Base-by-base conservation (phyloP, 2,888 invertebrate species). In the Apodemia duryi region DNA sequence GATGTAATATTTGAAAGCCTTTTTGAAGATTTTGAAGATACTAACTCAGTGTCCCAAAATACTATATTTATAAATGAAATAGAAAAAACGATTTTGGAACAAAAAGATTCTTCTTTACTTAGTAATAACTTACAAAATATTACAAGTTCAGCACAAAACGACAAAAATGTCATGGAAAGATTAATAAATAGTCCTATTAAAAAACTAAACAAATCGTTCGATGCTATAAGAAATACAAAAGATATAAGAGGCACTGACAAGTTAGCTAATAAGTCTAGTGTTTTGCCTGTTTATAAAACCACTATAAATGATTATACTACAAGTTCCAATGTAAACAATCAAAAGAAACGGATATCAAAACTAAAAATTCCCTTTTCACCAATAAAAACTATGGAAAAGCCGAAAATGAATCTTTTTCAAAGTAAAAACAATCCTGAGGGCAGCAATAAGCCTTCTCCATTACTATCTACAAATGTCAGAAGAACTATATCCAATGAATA, bases 401-500 rank as follows among this genome's bases (percentile, higher is more conserved):
- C 88, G 49, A 92, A 89, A 73, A 83, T 84, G 13, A 88, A 86
- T 75, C 84, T 91, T 72, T 91, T 92, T 71, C 89, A 87, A 77
- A 84, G 74, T 65, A 92, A 87, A 83, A 75, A 69, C 38, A 80
- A 73, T 65, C 38, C 57, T n/a, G 65, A 73, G 41, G 82, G 81
- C 69, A 84, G 83, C 49, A 74, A 64, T 7, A 90, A 91, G 70
- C 81, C 85, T 9, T 86, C 91, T 2, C 83, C 84, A 28, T 75
- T 91, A 62, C 68, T 91, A 7, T 84, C 88, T 3, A 87, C 87
- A 41, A 90, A 91, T 6, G 79, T 90, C 7, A 75, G 91, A 72
- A 80, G 91, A 74, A 91, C 91, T n/a, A 91, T 91, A 79, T 91
- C 91, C 2, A 92, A 92, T 71, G 92, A 92, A 74, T 92, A 92